Evolutionary conservation across 2,888 invertebrate genomes (phyloP), one percentile per base, ranked within the genome.

Genomic region (Linnaemya tessellans): DNA sequence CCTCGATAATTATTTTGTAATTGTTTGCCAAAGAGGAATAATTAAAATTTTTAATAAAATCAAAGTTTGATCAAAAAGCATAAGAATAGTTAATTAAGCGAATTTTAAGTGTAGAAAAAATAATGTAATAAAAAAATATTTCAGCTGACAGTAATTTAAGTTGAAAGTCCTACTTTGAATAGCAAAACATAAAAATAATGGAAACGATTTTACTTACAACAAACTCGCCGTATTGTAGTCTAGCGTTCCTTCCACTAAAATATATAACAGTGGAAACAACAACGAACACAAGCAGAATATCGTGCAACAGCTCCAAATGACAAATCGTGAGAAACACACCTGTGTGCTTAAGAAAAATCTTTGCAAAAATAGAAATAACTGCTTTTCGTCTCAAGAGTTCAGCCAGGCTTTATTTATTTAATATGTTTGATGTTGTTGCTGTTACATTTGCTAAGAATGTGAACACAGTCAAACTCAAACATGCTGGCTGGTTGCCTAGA

Each of bases 271-370:
- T 13, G 0, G 13, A 62, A 51, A 38, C 15, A 51, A 68, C 49
- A 38, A n/a, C n/a, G 43, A 68, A 43, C 41, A 81, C 38, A 65
- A 2, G 5, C 30, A 30, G 56, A 68, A 79, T 82, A 80, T 82
- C 85, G 82, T 82, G 85, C 79, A 79, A 68, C 79, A 79, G 70
- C 71, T 83, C 70, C 80, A 84, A 87, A 87, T 86, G 85, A 85
- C 88, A 85, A 87, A 88, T 87, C 88, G 88, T 88, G 88, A 88
- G 87, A 88, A 88, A 84, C 85, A 87, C 87, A 88, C 87, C 88
- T 88, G 88, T 85, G 77, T 67, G 58, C 30, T 70, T 65, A 73
- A 79, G 79, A 78, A 84, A 62, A 70, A 43, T 62, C 41, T 74
- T 46, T 35, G 25, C 3, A 43, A 35, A 38, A 54, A 38, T 10